Conservation (phyloP, 1,140 invertebrate species). For the Oscheius sp. region DNA sequence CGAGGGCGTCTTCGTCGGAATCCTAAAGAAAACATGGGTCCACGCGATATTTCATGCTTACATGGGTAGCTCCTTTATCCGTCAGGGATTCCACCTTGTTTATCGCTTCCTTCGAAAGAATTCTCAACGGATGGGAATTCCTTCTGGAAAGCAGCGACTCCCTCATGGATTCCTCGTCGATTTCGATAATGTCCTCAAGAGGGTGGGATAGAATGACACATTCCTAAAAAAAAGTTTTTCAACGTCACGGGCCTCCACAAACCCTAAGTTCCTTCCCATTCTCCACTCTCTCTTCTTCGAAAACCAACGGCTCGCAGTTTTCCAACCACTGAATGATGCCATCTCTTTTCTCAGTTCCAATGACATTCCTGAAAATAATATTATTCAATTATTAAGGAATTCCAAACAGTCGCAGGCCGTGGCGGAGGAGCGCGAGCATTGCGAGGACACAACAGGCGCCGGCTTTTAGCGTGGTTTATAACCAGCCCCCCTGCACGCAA, state of each 20-base stretch:
- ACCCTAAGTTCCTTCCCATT: neutral
- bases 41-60: neutral
- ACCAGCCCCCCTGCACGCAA: neutral
- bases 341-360: slow-evolving; percentile 23
- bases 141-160: neutral
- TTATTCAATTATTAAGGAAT: neutral
- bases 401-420: neutral
- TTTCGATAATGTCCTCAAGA: slow-evolving; percentile 36
- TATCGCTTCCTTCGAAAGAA: slow-evolving; percentile 27
- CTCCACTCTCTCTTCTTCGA: neutral
- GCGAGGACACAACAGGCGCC: neutral
- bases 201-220: slow-evolving; percentile 32
- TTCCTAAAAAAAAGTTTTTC: slow-evolving; percentile 3
- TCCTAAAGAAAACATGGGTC: slow-evolving; percentile 6
- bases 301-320: slow-evolving; percentile 6
- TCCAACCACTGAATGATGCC: slow-evolving; percentile 34
- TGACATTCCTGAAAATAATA: slow-evolving; percentile 19
- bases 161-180: slow-evolving; percentile 34
- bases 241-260: no score
- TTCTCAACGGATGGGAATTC: slow-evolving; percentile 26
- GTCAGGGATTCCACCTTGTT: slow-evolving; percentile 1
- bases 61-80: neutral
- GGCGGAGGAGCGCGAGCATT: neutral
- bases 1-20: slow-evolving; percentile 19
- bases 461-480: neutral